Conservation (phyloP, 1,140 invertebrate species). For the Andricus grossulariae region DNA sequence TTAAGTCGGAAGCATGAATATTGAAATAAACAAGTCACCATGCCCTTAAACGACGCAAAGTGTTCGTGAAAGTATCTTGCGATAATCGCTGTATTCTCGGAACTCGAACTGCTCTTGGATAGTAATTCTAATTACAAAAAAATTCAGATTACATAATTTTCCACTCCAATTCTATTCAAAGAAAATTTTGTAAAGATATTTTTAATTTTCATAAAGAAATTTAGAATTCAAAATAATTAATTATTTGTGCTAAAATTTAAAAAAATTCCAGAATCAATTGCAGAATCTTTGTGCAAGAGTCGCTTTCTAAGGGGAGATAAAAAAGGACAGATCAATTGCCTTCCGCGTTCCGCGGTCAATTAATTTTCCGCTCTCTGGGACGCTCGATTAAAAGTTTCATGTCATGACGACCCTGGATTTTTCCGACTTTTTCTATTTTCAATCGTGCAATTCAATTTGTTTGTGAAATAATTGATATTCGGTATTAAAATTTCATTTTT, state of each 20-base stretch:
- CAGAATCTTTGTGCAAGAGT: conserved; percentile 4
- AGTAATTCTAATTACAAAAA: not conserved
- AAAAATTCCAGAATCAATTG: not conserved
- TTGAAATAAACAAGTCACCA: conserved; percentile 2
- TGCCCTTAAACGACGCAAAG: conserved; percentile 6
- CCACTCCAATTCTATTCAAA: no score
- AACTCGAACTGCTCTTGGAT: not conserved
- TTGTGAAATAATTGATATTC: not conserved
- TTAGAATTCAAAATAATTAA: not conserved
- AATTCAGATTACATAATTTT: not conserved
- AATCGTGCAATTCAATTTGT: not conserved
- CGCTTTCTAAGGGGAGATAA: conserved; percentile 1
- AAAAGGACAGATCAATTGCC: not conserved
- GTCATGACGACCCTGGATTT: not conserved
- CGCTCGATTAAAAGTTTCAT: not conserved
- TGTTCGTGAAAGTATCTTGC: conserved; percentile 17
- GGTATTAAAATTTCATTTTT: not conserved
- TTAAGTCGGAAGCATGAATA: not conserved
- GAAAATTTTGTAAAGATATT: not conserved
- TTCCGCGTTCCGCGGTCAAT: not conserved
- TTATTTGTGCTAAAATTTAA: not conserved
- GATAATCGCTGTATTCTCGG: not conserved
- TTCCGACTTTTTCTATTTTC: not conserved
- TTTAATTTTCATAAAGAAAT: not conserved
- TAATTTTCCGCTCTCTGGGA: conserved; percentile 10